Evolutionary conservation across 2,888 invertebrate species (phyloP).

Genomic region (Limnephilus marmoratus): DNA sequence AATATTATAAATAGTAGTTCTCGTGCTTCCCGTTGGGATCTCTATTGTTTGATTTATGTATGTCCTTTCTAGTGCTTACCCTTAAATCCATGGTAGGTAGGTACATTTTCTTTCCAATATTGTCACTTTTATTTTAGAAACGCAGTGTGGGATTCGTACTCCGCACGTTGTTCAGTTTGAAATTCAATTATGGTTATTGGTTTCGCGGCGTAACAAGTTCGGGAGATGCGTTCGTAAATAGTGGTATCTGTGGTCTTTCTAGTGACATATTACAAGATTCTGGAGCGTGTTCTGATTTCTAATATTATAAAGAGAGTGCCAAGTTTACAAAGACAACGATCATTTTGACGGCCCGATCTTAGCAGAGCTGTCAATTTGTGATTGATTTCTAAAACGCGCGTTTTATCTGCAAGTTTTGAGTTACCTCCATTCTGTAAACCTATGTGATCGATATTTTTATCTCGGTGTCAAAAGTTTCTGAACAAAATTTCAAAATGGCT

Average conservation of each 20-base stretch:
- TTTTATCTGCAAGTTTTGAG: not conserved
- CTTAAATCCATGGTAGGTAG: not conserved
- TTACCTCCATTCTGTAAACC: not conserved
- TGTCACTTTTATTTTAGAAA: not conserved
- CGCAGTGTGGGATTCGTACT: not conserved
- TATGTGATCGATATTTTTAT: not conserved
- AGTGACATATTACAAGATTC: not conserved
- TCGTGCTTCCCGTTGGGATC: not conserved
- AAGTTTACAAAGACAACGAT: not conserved
- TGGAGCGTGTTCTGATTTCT: not conserved
- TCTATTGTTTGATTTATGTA: not conserved
- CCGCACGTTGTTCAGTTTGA: not conserved
- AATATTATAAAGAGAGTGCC: not conserved
- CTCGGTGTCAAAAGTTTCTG: not conserved
- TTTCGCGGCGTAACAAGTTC: not conserved
- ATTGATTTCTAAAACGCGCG: not conserved
- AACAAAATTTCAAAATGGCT: conserved; percentile 43
- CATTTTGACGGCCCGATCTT: not conserved
- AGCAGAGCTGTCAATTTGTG: not conserved
- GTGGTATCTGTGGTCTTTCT: not conserved
- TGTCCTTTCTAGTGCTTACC: not conserved
- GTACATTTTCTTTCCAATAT: not conserved
- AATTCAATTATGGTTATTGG: not conserved
- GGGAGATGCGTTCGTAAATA: not conserved
- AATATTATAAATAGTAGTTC: not conserved